These are phyloP conservation scores for Cynopterus brachyotis DNA, from an alignment of 2,113 vertebrate species.

Conservation along the genomic window DNA sequence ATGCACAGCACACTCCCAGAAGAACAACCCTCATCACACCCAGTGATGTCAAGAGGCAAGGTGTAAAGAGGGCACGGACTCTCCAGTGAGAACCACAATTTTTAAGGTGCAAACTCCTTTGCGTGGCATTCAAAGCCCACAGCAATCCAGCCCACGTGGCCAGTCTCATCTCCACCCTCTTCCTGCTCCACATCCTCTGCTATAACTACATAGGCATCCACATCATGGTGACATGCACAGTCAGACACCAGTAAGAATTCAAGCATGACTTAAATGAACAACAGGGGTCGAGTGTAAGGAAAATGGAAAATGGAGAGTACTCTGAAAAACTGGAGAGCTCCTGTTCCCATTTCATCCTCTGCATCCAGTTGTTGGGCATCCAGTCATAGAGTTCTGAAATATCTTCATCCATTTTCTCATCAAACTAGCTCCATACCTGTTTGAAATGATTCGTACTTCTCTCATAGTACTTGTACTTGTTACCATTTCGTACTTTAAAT, in stretches of 20 bases:
- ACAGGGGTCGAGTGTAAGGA: not conserved
- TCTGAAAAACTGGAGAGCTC: not conserved
- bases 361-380: not conserved
- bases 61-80: not conserved
- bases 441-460: not conserved
- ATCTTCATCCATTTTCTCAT: not conserved
- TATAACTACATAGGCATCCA: rapidly evolving
- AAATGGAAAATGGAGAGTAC: not conserved
- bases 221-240: rapidly evolving
- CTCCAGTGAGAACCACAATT: not conserved
- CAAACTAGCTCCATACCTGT: not conserved
- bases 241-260: not conserved
- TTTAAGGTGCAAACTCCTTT: not conserved
- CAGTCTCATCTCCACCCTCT: not conserved
- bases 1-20: not conserved
- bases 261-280: not conserved
- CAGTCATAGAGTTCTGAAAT: not conserved
- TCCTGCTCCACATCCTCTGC: not conserved
- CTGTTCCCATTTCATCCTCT: not conserved
- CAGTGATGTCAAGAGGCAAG: not conserved
- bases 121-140: not conserved
- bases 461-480: not conserved
- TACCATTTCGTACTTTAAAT: not conserved
- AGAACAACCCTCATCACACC: not conserved
- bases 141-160: rapidly evolving